Conservation (phyloP, 2,797 vertebrate species). For the Coilia nasus region DNA sequence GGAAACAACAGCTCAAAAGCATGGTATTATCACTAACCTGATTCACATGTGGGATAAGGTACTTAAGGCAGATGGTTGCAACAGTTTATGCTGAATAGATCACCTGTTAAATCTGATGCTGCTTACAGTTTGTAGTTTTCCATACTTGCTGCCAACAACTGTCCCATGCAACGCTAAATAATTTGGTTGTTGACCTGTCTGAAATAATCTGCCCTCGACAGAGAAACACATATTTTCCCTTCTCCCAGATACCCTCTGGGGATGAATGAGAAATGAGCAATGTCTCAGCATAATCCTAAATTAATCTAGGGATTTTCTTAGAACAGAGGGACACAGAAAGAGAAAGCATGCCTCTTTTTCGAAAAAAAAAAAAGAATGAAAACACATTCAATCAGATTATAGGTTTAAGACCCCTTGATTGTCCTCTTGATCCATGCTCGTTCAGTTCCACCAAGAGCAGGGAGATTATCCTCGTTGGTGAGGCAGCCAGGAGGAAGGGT, state of each 20-base stretch:
- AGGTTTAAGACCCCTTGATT: not conserved
- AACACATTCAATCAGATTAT: conserved; percentile 13
- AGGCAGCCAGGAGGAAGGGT: too few relatives aligned
- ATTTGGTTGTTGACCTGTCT: not conserved
- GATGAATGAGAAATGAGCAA: not conserved
- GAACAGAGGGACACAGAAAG: not conserved
- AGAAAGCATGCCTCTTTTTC: not conserved
- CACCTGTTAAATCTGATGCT: not conserved
- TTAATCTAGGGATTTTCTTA: conserved; percentile 18
- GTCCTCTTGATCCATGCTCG: not conserved
- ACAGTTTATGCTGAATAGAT: not conserved
- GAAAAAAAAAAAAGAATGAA: not conserved
- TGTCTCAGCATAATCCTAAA: not conserved
- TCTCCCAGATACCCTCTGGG: not conserved
- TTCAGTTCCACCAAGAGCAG: not conserved
- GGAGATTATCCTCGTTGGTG: not conserved
- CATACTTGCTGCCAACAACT: not conserved
- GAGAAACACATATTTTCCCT: not conserved
- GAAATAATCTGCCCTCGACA: not conserved
- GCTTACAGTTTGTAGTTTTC: not conserved
- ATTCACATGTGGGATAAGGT: not conserved
- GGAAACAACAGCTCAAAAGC: too few relatives aligned
- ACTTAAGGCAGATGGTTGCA: not conserved
- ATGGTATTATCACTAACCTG: too few relatives aligned
- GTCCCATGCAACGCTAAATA: not conserved